These are phyloP conservation scores for Cryptophagus acutangulus DNA, from an alignment of 2,888 invertebrate genomes.

Conservation along the genomic window DNA sequence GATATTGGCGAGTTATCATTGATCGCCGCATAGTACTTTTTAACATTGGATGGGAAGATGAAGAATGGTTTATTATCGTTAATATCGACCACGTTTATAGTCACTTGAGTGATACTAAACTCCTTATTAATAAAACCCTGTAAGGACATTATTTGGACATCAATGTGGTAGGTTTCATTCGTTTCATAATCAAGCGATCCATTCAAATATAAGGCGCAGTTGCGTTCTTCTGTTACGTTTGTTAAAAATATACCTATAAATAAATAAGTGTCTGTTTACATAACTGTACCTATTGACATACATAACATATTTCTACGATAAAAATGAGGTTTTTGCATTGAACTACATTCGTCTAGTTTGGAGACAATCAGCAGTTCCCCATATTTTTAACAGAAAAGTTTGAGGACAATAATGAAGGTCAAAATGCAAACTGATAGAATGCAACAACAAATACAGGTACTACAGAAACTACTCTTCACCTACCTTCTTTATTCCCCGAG, in stretches of 20 bases:
- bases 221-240: constrained; percentile 70
- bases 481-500: constrained; percentile 71
- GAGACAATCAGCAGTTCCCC: no score
- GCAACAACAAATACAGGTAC: background rate
- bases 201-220: constrained; percentile 75
- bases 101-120: constrained; percentile 67
- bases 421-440: no score
- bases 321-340: background rate
- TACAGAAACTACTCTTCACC: no score
- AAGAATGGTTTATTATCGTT: constrained; percentile 89
- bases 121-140: constrained; percentile 77
- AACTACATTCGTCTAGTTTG: background rate
- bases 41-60: constrained; percentile 54
- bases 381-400: no score
- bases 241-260: constrained; percentile 64
- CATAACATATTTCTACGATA: no score
- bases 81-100: constrained; percentile 77
- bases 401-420: no score
- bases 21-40: constrained; percentile 77
- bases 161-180: constrained; percentile 65
- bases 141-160: constrained; percentile 72
- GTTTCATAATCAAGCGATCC: constrained; percentile 76
- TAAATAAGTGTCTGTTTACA: no score
- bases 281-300: constrained; percentile 6
- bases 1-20: constrained; percentile 68